These are phyloP conservation scores for Platorchestia sp. DNA, from an alignment of 1,140 invertebrate species.

Conservation along the genomic window DNA sequence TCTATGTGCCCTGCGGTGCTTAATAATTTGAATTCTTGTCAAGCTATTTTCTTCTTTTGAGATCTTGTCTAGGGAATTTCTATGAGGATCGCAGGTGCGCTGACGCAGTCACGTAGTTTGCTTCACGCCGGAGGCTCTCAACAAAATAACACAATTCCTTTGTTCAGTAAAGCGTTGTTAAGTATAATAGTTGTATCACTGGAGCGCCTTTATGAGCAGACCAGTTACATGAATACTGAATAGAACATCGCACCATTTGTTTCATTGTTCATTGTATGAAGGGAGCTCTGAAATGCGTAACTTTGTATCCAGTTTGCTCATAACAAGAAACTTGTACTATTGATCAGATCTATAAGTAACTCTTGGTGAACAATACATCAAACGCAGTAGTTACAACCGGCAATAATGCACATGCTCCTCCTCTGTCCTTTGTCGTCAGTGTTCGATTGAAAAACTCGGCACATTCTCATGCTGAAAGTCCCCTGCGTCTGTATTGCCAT, in stretches of 20 bases:
- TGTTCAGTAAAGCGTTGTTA: not conserved
- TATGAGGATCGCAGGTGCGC: not conserved
- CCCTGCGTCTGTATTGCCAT: not conserved
- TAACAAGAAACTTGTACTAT: not conserved
- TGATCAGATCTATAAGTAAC: not conserved
- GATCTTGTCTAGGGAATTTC: not conserved
- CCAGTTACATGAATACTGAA: not conserved
- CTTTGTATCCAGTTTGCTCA: not conserved
- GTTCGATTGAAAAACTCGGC: not conserved
- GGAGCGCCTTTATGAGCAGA: not conserved
- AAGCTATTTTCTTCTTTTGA: not conserved
- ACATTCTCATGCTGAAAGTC: not conserved
- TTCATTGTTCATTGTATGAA: not conserved
- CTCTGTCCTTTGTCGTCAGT: not conserved
- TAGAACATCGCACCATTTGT: not conserved
- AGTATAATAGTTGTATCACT: not conserved
- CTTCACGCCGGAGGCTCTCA: not conserved
- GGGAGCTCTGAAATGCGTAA: not conserved
- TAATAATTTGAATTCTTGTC: not conserved
- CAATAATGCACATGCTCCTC: not conserved
- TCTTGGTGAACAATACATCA: not conserved
- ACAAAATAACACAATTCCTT: not conserved
- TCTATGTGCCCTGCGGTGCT: not conserved
- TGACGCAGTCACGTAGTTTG: not conserved
- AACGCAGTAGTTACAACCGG: not conserved